Evolutionary conservation across 1,140 invertebrate species (phyloP), one percentile per base, ranked within the genome.

Genomic region (Drosophila equinoxialis): DNA sequence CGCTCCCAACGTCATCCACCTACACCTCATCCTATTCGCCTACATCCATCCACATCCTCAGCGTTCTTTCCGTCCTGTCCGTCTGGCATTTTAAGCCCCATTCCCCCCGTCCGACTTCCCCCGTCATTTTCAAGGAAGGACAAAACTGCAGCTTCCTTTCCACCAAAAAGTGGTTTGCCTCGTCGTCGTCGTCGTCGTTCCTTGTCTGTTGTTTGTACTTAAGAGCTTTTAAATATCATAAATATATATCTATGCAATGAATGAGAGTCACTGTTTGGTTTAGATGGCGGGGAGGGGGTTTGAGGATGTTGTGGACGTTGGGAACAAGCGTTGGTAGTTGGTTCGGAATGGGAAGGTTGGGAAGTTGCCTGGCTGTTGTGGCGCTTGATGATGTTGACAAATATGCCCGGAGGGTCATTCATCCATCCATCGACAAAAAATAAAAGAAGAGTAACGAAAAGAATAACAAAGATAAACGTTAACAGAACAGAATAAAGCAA

Each of bases 191-290:
- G 26, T 65, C 58, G 59, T 65, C 66, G 62, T 26, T 74, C 66
- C 79, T 74, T 89, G 84, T 84, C 85, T 84, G 80, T 89, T 89
- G 84, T 89, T 89, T 89, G 84, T 89, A 89, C 85, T 90, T 90
- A 89, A 90, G 85, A 89, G 84, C 84, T 89, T 89, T 89, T 89
- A 89, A 89, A 89, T 90, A 89, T 89, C 84, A 89, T 89, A 89
- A 89, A 89, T 89, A 89, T 89, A 89, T 89, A 89, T 89, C 71
- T 89, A 82, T 79, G 75, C 57, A 64, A 60, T 62, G 55, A 74
- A 62, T 37, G 45, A 45, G 60, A 17, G 33, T 48, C 11, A 55
- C 57, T 17, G 30, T 35, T 57, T 54, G 33, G 42, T 30, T 30
- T 30, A 39, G 30, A 26, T 30, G 14, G 17, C 0, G 8, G 17